Evolutionary conservation across 1,140 invertebrate genomes (phyloP), one percentile per base, ranked within the genome.

Genomic region (Leptopilina clavipes): DNA sequence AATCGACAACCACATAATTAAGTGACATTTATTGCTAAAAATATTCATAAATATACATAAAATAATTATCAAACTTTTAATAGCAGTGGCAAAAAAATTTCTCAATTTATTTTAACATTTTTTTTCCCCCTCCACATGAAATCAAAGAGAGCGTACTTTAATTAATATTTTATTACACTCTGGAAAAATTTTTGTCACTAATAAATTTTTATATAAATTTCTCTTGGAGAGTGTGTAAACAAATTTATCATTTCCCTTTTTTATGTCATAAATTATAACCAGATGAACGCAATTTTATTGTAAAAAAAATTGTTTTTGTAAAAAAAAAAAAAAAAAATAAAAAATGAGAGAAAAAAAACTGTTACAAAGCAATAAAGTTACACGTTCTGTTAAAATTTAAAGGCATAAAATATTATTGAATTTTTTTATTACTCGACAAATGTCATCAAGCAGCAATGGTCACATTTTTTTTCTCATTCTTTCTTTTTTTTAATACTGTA

Each of bases 381-480:
- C 48, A 52, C 48, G 48, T 52, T 17, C 48, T n/a, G 48, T 5
- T 17, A 52, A 52, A 52, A 52, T 52, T 52, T 52, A 52, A 31
- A 12, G 48, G 14, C 48, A 17, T 52, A 52, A 45, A 45, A 45
- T 52, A 52, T 52, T 52, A 52, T 52, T 52, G 48, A 52, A 52
- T 52, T 52, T 52, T 40, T 52, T 52, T 52, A 52, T 52, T 52
- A 52, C 48, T 52, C n/a, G 48, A 52, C 48, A 52, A 52, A 52
- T 52, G 48, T 52, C 48, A 52, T 52, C 48, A 52, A 52, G n/a
- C 48, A n/a, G n/a, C 48, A 0, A 17, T n/a, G 48, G 48, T 17
- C 14, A n/a, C 17, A 52, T 52, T 17, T 52, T 17, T 52, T 48
- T 31, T n/a, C n/a, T n/a, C n/a, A n/a, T 31, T 31, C 25, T 31